A percentile compares a stretch with the other conserved stretches of the same genome.
These are phyloP conservation scores for Ceramica pisi DNA, from an alignment of 2,888 invertebrate species.

Conservation along the genomic window DNA sequence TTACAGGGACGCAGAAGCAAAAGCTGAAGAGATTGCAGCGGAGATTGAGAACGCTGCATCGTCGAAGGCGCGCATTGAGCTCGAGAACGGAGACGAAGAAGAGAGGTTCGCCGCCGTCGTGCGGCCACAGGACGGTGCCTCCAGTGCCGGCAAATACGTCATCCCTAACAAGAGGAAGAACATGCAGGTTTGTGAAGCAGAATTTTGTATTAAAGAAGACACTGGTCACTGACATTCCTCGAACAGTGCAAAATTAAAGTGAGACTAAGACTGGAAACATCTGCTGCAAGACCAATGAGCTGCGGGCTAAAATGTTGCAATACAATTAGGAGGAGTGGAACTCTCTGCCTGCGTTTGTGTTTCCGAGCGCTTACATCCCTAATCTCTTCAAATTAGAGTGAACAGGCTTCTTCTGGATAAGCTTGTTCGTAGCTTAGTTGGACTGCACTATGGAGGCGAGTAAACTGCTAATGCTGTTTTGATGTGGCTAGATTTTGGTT, in stretches of 20 bases:
- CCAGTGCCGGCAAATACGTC: slow-evolving; percentile 91
- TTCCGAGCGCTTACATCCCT: too few relatives aligned
- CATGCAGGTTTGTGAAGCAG: slow-evolving; percentile 78
- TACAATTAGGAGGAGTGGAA: too few relatives aligned
- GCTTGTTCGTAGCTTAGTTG: too few relatives aligned
- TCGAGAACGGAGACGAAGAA: slow-evolving; percentile 98
- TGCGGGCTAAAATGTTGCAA: too few relatives aligned
- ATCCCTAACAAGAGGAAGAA: slow-evolving; percentile 95
- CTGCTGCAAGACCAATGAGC: neutral
- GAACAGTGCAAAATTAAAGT: neutral
- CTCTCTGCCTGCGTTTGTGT: too few relatives aligned
- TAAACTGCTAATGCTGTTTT: too few relatives aligned
- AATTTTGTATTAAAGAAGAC: neutral
- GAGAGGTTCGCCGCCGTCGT: slow-evolving; percentile 96
- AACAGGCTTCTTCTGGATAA: too few relatives aligned
- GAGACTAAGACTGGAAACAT: neutral
- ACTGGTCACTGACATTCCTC: too few relatives aligned
- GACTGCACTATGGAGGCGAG: too few relatives aligned
- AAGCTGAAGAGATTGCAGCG: slow-evolving; percentile 97
- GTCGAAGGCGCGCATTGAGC: slow-evolving; percentile 95
- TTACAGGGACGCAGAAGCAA: slow-evolving; percentile 93
- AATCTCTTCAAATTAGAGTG: too few relatives aligned
- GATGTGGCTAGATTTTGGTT: too few relatives aligned
- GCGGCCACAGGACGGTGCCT: slow-evolving; percentile 89
- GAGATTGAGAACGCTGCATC: slow-evolving; percentile 97